Evolutionary conservation across 1,140 invertebrate species (phyloP).

Genomic region (Grapholita molesta): DNA sequence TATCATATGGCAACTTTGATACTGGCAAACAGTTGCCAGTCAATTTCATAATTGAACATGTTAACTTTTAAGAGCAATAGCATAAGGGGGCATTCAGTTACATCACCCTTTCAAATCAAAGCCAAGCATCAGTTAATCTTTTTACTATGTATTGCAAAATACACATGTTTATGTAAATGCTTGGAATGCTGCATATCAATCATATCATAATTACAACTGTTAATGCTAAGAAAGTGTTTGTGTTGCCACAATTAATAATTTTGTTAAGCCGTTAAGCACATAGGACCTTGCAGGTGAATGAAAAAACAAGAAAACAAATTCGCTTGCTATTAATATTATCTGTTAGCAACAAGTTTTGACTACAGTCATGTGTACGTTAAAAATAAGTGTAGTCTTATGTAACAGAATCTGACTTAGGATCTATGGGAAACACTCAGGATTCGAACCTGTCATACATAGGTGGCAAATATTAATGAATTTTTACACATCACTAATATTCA

Average conservation of each 20-base stretch:
- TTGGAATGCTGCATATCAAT: neutral
- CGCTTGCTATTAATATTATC: neutral
- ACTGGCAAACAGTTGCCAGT: neutral
- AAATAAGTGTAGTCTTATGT: neutral
- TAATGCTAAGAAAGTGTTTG: neutral
- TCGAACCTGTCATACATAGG: too few relatives aligned
- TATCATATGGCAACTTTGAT: neutral
- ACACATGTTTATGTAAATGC: neutral
- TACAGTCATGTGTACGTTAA: neutral
- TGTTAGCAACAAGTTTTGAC: neutral
- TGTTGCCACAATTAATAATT: slow-evolving; percentile 1
- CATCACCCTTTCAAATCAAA: neutral
- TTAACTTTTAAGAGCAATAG: neutral
- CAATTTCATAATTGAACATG: neutral
- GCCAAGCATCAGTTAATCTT: slow-evolving; percentile 1
- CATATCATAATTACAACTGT: neutral
- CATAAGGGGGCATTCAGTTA: neutral
- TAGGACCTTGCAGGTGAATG: neutral
- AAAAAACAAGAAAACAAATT: neutral
- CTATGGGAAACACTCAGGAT: neutral
- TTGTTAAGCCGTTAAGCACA: slow-evolving; percentile 1
- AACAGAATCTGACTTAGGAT: neutral
- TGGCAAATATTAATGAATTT: too few relatives aligned
- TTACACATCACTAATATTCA: neutral
- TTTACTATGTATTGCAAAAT: too few relatives aligned